Evolutionary conservation across 2,888 invertebrate genomes (phyloP), one percentile per base, ranked within the genome.

Genomic region (Cinara cedri): DNA sequence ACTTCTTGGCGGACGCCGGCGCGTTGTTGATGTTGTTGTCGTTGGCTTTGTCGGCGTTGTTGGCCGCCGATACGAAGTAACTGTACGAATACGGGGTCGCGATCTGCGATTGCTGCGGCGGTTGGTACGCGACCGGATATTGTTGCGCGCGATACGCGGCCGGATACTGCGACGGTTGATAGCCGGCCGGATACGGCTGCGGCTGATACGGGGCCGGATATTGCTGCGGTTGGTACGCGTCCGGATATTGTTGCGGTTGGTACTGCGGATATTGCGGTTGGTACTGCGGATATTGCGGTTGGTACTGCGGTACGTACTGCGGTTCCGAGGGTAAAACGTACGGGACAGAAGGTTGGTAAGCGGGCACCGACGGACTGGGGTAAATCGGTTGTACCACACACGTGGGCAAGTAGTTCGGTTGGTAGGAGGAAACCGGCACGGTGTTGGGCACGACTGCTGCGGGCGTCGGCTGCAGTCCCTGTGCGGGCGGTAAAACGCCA

Each of bases 41-140:
- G 26, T 66, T 75, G 11, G 1, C 44, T 13, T 6, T 19, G 46
- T 21, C 21, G 42, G 24, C 55, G 13, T 3, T 46, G 51, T 60
- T 70, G 78, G n/a, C 14, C 21, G 66, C 0, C 14, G 54, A 24
- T 14, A 19, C 46, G 51, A 78, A 78, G 21, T 78, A 78, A 49
- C 60, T 70, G 62, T 78, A 78, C 21, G 78, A 70, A 14, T 70
- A 78, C 51, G 78, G 70, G 3, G 21, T 46, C 6, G 57, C 44
- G 16, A 42, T 44, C 42, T 34, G 13, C n/a, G 46, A 6, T 16
- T 72, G 71, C 44, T 24, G 71, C 3, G 55, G 71, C n/a, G 54
- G 70, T 42, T 72, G 71, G n/a, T 71, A 70, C 34, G 54, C 34
- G 34, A 34, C 16, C n/a, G 72, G 57, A 46, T 49, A 60, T 19